Evolutionary conservation across 2,797 vertebrate species (phyloP).

Genomic region (Eleutherodactylus coqui): DNA sequence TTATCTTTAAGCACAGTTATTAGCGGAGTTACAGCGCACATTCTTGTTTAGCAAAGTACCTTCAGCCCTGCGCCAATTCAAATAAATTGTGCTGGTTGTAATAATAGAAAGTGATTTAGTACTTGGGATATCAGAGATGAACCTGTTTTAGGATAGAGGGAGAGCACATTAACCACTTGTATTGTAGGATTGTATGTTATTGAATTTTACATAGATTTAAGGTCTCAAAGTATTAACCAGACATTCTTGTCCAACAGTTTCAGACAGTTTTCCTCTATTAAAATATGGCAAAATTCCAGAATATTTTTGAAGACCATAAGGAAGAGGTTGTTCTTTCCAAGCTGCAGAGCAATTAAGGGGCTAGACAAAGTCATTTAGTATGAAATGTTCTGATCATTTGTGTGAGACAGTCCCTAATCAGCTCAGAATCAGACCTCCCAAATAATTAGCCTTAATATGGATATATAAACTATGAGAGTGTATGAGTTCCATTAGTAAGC

Average conservation of each 20-base stretch:
- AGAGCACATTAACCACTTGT: not conserved
- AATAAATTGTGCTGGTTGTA: not conserved
- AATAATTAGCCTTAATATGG: conserved; percentile 28
- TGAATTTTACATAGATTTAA: not conserved
- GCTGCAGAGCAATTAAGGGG: not conserved
- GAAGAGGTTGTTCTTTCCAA: conserved; percentile 13
- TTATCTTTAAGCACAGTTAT: too few relatives aligned
- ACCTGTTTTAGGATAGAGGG: not conserved
- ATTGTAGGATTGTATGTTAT: not conserved
- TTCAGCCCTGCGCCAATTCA: not conserved
- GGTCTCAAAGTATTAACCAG: conserved; percentile 4
- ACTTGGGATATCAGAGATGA: not conserved
- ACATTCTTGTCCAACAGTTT: not conserved
- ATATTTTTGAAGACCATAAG: not conserved
- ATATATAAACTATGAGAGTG: not conserved
- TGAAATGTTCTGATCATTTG: conserved; percentile 22
- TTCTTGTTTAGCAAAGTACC: not conserved
- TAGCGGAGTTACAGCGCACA: not conserved
- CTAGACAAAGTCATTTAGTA: conserved; percentile 24
- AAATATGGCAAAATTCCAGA: conserved; percentile 22
- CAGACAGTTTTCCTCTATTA: not conserved
- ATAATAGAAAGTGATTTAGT: not conserved
- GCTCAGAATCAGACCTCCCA: conserved; percentile 3
- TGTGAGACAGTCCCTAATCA: conserved; percentile 16
- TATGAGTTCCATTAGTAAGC: not conserved